Base-by-base conservation (phyloP, 2,888 invertebrate species). In the Melanophora roralis region DNA sequence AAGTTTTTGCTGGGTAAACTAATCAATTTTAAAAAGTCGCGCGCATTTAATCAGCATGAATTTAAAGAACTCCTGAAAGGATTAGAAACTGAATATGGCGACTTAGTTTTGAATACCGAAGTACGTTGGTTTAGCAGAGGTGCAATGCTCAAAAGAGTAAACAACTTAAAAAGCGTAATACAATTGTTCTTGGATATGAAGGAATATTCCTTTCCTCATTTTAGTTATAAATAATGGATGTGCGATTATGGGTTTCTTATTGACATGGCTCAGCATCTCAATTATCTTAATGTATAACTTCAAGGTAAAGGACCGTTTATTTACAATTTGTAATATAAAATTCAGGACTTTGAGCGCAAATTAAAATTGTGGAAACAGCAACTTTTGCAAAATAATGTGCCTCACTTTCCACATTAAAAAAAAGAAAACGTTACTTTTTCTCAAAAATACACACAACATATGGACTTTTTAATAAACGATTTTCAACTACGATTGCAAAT, bases 201-300 rank as follows among this genome's bases (percentile, higher is more conserved):
- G 27, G 27, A 49, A 65, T 65, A 45, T 65, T 47, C 51, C 34
- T 49, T 67, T 47, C 27, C 27, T 27, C 27, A 27, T 27, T 71
- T 71, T 71, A 47, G 49, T 71, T 47, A 71, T 71, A 71, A 71
- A 71, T 32, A 71, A 71, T 60, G 60, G 49, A 60, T 71, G 47
- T 71, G 49, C 60, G 60, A 71, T 60, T 47, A 60, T 27, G 27
- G 11, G 57, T 69, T 69, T 69, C 32, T 69, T 69, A 69, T 40
- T 43, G 40, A 69, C 57, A 69, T 38, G 16, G 38, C 40, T 40
- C 55, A 69, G 69, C 16, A 57, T 69, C 57, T 71, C 71, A 60
- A 60, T 27, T 3, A 27, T 72, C 51, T 72, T 60, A 71, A 60
- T 71, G 36, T 71, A 49, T 36, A 59, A 71, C 40, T 60, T 47